Conservation (phyloP, 2,113 vertebrate species). For the Dryoscopus gambensis region DNA sequence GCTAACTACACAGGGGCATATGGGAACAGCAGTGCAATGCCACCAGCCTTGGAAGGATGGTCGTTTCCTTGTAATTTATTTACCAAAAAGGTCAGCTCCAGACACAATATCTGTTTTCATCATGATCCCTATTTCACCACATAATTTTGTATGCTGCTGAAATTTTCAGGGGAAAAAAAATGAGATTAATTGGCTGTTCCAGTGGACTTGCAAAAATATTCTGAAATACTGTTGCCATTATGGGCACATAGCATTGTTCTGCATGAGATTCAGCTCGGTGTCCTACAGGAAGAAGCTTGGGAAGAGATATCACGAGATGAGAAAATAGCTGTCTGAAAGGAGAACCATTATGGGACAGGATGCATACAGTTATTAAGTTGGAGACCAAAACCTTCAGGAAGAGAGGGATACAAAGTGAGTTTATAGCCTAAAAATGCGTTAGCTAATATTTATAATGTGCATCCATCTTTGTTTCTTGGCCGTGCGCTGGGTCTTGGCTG, state of each 20-base stretch:
- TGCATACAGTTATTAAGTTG: background rate
- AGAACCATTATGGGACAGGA: background rate
- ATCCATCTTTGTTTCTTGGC: background rate
- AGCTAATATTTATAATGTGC: background rate
- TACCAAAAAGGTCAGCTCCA: conserved; percentile 25
- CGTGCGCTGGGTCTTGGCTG: background rate
- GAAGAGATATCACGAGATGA: background rate
- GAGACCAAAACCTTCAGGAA: background rate
- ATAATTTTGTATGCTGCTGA: background rate
- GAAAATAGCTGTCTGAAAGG: background rate
- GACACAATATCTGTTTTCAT: background rate
- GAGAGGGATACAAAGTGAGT: background rate
- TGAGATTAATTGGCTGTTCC: background rate
- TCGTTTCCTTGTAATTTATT: background rate
- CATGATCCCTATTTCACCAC: background rate
- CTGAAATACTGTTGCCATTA: background rate
- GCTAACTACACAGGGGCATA: background rate
- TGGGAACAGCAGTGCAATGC: background rate
- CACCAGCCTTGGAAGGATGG: background rate
- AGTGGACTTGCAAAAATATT: background rate
- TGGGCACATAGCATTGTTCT: background rate
- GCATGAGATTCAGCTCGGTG: background rate
- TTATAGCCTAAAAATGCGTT: background rate
- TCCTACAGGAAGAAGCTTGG: background rate
- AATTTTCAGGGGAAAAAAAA: background rate